Percentiles rank a stretch among this genome's conserved stretches.
phyloP scores from a whole-genome alignment of 92 coral and sea anemone species.

The Siderastrea radians region DNA sequence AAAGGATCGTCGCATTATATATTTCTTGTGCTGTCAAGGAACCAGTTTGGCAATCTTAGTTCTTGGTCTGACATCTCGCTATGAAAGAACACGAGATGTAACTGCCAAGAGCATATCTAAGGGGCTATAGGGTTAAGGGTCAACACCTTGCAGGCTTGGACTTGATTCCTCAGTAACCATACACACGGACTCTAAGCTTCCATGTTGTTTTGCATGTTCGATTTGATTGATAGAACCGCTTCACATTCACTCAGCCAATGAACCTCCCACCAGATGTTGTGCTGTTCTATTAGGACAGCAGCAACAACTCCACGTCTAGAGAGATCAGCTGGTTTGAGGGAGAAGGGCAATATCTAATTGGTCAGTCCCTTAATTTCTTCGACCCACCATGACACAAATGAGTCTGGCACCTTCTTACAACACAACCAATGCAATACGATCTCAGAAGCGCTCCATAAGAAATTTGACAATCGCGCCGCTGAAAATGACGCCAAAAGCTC shows the following conservation, averaged over 20 bases:
- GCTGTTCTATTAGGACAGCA: background rate
- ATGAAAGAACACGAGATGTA: background rate
- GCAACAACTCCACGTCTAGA: constrained; percentile 6
- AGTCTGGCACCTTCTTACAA: constrained; percentile 3
- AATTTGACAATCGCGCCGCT: constrained; percentile 8
- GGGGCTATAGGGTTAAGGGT: too few species aligned
- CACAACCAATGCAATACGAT: constrained; percentile 26
- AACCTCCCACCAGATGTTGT: constrained; percentile 14
- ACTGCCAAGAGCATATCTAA: too few species aligned
- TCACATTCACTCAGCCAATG: constrained; percentile 19
- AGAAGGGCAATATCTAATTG: constrained; percentile 26
- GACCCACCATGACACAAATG: constrained; percentile 2
- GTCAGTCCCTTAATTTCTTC: constrained; percentile 20
- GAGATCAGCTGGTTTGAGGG: constrained; percentile 18
- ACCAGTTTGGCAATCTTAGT: background rate
- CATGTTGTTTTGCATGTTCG: background rate
- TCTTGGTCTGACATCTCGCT: background rate
- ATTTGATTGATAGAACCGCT: background rate
- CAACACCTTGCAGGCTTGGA: too few species aligned
- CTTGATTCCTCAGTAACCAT: too few species aligned
- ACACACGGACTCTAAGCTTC: background rate
- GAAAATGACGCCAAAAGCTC: constrained; percentile 33
- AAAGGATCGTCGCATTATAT: background rate
- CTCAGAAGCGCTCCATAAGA: background rate
- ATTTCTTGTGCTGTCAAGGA: background rate